Conservation (phyloP, 2,888 invertebrate genomes). For the Halictus quadricinctus region DNA sequence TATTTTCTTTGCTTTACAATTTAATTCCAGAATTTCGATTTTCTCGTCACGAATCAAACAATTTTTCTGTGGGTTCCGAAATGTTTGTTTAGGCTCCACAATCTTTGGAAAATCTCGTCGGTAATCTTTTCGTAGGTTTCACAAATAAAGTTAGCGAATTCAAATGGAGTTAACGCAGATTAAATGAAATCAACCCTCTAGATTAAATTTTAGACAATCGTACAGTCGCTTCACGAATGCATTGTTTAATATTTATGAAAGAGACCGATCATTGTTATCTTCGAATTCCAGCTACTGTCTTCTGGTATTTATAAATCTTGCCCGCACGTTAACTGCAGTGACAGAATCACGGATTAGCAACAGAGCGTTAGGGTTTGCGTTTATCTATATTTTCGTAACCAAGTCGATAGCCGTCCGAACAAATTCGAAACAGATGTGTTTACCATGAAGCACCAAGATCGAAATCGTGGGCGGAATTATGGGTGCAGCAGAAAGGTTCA, state of each 20-base stretch:
- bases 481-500: constrained; percentile 12
- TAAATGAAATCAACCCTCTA: neutral
- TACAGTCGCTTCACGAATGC: too few species aligned
- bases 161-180: neutral
- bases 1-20: neutral
- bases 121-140: too few species aligned
- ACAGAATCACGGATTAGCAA: neutral
- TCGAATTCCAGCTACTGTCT: too few species aligned
- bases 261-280: neutral
- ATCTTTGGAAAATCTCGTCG: too few species aligned
- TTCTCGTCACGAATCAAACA: neutral
- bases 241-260: neutral
- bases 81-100: too few species aligned
- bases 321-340: too few species aligned
- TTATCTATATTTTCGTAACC: neutral
- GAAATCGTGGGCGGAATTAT: neutral
- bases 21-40: neutral
- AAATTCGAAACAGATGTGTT: neutral
- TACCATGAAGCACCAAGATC: neutral
- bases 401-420: neutral
- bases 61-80: too few species aligned
- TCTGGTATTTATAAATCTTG: too few species aligned
- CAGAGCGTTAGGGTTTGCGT: too few species aligned
- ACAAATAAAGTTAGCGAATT: neutral
- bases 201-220: neutral